These are phyloP conservation scores for Halcyon leucocephala DNA, from an alignment of 2,797 vertebrate species.

Conservation along the genomic window DNA sequence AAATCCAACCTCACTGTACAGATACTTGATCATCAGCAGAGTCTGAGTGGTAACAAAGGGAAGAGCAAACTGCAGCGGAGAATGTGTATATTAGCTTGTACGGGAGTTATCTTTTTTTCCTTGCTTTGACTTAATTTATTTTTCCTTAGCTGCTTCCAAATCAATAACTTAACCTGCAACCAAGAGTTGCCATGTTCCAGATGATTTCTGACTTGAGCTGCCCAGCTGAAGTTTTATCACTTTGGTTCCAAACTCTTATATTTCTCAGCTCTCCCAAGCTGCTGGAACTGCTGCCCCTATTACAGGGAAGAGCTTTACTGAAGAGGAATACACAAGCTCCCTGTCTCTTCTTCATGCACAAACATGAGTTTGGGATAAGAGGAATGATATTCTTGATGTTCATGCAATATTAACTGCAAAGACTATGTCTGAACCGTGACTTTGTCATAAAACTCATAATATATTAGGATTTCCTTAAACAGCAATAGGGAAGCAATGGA, in stretches of 20 bases:
- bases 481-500: neutral
- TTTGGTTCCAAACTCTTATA: conserved; percentile 23
- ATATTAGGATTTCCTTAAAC: neutral
- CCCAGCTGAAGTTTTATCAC: conserved; percentile 14
- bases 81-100: neutral
- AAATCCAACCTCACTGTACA: neutral
- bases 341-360: neutral
- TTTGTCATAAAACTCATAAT: neutral
- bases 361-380: neutral
- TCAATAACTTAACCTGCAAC: neutral
- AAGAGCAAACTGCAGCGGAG: neutral
- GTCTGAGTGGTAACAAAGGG: neutral
- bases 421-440: neutral
- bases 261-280: conserved; percentile 28
- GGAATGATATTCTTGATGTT: neutral
- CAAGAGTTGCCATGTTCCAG: conserved; percentile 20
- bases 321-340: neutral
- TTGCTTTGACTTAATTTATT: neutral
- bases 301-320: neutral
- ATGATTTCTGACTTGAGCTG: conserved; percentile 27
- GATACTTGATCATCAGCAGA: neutral
- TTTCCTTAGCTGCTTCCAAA: conserved; percentile 47
- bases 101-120: neutral
- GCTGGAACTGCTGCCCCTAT: neutral
- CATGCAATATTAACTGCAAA: neutral